Evolutionary conservation across 2,113 vertebrate species (phyloP), one percentile per base, ranked within the genome.

Genomic region (Cavia porcellus): DNA sequence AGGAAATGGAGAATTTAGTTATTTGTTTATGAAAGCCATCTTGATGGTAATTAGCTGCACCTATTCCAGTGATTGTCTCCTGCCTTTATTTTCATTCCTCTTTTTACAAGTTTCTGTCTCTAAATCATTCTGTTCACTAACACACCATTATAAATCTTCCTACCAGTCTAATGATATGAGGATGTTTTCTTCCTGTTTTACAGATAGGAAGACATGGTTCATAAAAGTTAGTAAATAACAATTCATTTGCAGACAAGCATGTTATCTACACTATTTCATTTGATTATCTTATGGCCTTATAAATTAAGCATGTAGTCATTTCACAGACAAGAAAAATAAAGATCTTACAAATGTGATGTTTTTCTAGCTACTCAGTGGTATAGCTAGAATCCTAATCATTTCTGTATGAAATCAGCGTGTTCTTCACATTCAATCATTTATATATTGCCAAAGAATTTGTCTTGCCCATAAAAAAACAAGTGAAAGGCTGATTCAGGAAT

Each of bases 381-480:
- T 70, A 87, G 55, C 3, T 68, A 74, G 62, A 11, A 72, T 87
- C 89, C 35, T 92, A 70, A 75, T 83, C 9, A 95, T 5, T 24
- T 94, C 15, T 61, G 3, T 90, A 47, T 88, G 10, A 91, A 91
- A n/a, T 3, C 9, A 70, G 13, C 3, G 62, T 13, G 1, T 1
- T 85, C 30, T 17, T 81, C 32, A 91, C 35, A 93, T 81, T 8
- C 42, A 92, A 32, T 66, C 11, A 24, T 47, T n/a, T 81, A 52
- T 5, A 25, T 1, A 86, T 5, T 12, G 84, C 24, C 38, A 13
- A 6, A 95, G 61, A 94, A 93, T 52, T 85, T 1, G 10, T 94
- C 42, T 72, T 84, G 62, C 81, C 19, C 95, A 47, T 57, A 92
- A 30, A 92, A 50, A 35, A 84, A 68, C 80, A 90, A 94, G 32